phyloP scores from a whole-genome alignment of 2,888 invertebrate species.

The Eupithecia dodoneata region DNA sequence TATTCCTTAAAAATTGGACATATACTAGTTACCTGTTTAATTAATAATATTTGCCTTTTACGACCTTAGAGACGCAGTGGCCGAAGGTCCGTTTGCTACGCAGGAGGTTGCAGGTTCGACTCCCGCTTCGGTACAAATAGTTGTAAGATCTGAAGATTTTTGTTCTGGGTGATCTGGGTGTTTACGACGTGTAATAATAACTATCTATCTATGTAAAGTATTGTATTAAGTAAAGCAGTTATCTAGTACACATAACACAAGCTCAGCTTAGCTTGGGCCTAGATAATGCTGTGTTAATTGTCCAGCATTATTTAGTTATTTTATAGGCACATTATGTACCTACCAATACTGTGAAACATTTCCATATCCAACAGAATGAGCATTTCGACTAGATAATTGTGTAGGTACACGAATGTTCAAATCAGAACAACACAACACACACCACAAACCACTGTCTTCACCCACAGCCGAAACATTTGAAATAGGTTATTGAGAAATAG shows the following conservation, averaged over 20 bases:
- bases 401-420: slow-evolving; percentile 7
- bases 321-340: background rate
- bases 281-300: background rate
- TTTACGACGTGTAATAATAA: too few species aligned
- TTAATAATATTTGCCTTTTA: background rate
- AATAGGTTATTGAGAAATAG: background rate
- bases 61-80: too few species aligned
- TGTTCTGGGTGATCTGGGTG: too few species aligned
- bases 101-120: too few species aligned
- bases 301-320: too few species aligned
- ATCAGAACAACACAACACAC: background rate
- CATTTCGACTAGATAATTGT: slow-evolving; percentile 6
- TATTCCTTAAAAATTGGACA: background rate
- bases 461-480: background rate
- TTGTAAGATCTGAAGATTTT: too few species aligned
- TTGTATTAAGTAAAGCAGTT: too few species aligned
- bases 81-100: too few species aligned
- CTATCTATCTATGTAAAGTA: too few species aligned
- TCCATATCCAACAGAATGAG: slow-evolving; percentile 15
- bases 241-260: too few species aligned
- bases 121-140: too few species aligned
- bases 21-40: background rate
- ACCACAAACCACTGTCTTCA: background rate
- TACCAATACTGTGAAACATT: slow-evolving; percentile 26
- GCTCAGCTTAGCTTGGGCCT: too few species aligned